Conservation (phyloP, 2,797 vertebrate genomes). For the Alfaro cultratus region DNA sequence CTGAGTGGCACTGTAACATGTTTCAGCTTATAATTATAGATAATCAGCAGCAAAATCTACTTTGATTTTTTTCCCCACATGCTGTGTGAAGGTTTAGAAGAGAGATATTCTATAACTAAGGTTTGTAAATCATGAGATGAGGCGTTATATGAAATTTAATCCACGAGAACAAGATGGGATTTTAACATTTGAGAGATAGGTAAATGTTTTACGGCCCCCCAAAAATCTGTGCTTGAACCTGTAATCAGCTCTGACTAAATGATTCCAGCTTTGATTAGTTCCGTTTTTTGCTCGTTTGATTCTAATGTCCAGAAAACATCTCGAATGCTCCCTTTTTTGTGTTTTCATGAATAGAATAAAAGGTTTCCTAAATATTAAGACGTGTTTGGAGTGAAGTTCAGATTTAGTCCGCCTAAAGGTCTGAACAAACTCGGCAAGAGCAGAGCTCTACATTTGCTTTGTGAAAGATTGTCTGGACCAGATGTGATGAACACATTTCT, state of each 20-base stretch:
- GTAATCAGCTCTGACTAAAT: neutral
- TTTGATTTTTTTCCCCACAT: neutral
- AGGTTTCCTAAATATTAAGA: neutral
- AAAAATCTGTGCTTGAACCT: neutral
- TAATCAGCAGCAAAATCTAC: slow-evolving; percentile 19
- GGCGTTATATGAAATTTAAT: neutral
- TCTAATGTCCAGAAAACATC: neutral
- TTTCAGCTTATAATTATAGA: slow-evolving; percentile 19
- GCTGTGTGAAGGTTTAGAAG: neutral
- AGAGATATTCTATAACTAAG: neutral
- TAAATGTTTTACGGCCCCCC: neutral
- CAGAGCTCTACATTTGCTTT: neutral
- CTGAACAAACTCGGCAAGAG: neutral
- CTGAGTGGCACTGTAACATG: slow-evolving; percentile 12
- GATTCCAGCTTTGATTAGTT: neutral
- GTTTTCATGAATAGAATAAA: neutral
- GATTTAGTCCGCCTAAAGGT: neutral
- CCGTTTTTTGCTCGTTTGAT: neutral
- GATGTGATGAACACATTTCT: neutral
- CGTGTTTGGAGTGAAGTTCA: neutral
- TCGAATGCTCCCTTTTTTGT: neutral
- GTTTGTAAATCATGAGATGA: neutral
- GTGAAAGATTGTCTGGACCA: neutral
- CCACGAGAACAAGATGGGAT: neutral
- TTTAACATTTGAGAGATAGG: neutral